Evolutionary conservation across 2,888 invertebrate genomes (phyloP).

Genomic region (Torymus texanus): DNA sequence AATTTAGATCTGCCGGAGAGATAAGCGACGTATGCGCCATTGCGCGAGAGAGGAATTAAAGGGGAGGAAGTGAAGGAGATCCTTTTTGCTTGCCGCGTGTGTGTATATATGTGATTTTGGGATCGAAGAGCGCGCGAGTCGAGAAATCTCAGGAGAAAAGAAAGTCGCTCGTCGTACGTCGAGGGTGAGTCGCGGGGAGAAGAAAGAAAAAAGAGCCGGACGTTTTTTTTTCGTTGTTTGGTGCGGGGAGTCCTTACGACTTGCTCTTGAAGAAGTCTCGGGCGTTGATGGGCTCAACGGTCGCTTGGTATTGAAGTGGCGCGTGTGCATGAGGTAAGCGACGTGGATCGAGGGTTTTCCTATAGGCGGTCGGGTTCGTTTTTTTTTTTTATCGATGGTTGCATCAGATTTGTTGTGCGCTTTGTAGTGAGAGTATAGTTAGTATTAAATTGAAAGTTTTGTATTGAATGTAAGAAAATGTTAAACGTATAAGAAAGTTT

Average conservation of each 20-base stretch:
- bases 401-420: too few relatives aligned
- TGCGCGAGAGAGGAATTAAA: conserved; percentile 23
- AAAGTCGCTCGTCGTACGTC: conserved; percentile 34
- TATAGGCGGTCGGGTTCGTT: neutral
- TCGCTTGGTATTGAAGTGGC: conserved; percentile 23
- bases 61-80: conserved; percentile 39
- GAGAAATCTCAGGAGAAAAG: conserved; percentile 21
- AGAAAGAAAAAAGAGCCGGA: conserved; percentile 15
- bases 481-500: too few relatives aligned
- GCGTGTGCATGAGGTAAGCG: neutral
- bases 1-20: conserved; percentile 46
- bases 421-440: too few relatives aligned
- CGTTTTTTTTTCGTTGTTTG: conserved; percentile 22
- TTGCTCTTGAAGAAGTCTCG: conserved; percentile 10
- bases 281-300: conserved; percentile 33
- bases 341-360: conserved; percentile 18
- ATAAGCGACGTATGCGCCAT: conserved; percentile 37
- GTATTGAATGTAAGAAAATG: too few relatives aligned
- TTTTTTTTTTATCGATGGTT: too few relatives aligned
- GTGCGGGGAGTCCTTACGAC: conserved; percentile 27
- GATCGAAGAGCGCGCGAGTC: conserved; percentile 30
- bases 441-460: too few relatives aligned
- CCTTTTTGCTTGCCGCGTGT: neutral
- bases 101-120: conserved; percentile 19
- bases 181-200: conserved; percentile 20